phyloP scores from a whole-genome alignment of 1,140 invertebrate species.

The Drosophila elegans region DNA sequence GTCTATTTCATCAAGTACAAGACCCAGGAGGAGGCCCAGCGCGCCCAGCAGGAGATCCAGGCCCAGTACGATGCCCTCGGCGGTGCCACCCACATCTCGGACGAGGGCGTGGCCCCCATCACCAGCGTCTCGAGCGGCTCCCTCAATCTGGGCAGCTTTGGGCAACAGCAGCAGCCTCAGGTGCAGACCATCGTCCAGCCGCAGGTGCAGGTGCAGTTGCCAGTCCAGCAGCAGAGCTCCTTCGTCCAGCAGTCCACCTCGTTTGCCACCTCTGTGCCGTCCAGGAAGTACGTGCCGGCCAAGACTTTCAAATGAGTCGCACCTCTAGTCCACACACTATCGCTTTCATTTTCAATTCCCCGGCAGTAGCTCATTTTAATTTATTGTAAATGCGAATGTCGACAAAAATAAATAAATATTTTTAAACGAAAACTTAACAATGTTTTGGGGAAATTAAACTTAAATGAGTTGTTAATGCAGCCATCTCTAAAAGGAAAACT shows the following conservation, averaged over 20 bases:
- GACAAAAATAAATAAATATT: conserved; percentile 53
- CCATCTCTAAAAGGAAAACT: no score
- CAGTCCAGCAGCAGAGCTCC: conserved; percentile 38
- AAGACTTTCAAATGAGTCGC: conserved; percentile 58
- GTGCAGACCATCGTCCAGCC: conserved; percentile 11
- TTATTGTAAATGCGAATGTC: conserved; percentile 56
- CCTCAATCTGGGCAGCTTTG: conserved; percentile 61
- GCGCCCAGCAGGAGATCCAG: conserved; percentile 82
- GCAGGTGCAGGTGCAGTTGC: conserved; percentile 28
- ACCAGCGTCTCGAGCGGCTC: conserved; percentile 70
- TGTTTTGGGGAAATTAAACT: no score
- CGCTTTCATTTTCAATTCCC: conserved; percentile 34
- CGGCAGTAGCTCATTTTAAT: conserved; percentile 65
- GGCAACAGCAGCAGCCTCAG: conserved; percentile 54
- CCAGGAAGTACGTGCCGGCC: conserved; percentile 64
- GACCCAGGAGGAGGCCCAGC: conserved; percentile 87
- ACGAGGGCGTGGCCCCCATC: conserved; percentile 79
- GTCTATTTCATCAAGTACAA: conserved; percentile 92
- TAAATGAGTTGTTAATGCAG: no score
- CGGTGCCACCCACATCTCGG: conserved; percentile 78
- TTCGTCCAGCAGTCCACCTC: conserved; percentile 26
- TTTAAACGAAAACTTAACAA: neutral
- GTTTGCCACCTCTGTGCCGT: conserved; percentile 34
- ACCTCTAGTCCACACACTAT: neutral
- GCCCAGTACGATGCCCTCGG: conserved; percentile 81